Evolutionary conservation across 2,113 vertebrate species (phyloP).

Genomic region (Leucosticte australis): DNA sequence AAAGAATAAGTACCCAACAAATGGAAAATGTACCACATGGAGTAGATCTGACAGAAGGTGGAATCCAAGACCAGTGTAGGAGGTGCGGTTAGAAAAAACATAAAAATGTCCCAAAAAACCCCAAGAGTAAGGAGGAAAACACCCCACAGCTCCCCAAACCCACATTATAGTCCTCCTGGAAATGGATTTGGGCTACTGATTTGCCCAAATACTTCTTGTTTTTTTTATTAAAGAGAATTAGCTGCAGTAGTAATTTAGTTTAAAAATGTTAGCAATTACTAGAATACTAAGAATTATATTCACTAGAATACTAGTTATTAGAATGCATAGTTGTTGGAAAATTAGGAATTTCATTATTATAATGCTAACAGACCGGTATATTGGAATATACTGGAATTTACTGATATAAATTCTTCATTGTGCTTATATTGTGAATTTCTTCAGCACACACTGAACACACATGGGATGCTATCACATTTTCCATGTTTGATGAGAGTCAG

Average conservation of each 20-base stretch:
- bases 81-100: neutral
- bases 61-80: neutral
- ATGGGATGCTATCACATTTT: neutral
- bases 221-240: neutral
- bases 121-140: neutral
- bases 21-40: neutral
- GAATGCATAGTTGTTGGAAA: neutral
- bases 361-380: neutral
- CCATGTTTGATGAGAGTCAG: neutral
- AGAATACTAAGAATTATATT: neutral
- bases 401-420: neutral
- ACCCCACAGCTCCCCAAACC: neutral
- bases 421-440: neutral
- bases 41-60: neutral
- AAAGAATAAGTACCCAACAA: neutral
- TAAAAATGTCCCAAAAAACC: neutral
- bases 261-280: neutral
- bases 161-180: neutral
- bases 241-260: neutral
- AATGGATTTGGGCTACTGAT: neutral
- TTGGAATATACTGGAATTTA: neutral
- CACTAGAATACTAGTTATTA: neutral
- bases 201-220: neutral
- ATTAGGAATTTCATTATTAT: neutral
- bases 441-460: neutral